A percentile compares a stretch with the other conserved stretches of the same genome.
Evolutionary conservation across 2,888 invertebrate species (phyloP).

Genomic region (Sussaba pulchella): DNA sequence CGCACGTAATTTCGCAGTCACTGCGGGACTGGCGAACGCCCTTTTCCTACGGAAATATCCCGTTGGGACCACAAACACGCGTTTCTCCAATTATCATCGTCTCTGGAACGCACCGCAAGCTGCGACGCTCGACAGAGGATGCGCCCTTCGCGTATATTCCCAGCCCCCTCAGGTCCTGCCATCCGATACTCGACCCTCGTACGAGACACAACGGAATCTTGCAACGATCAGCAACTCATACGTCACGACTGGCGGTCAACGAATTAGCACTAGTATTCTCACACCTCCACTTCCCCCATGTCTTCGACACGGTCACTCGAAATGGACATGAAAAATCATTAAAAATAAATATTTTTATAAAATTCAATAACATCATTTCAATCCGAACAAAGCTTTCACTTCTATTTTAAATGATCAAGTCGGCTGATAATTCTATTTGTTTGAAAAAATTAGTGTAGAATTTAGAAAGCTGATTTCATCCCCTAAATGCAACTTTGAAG

Average conservation of each 20-base stretch:
- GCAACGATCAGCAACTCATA: slow-evolving; percentile 79
- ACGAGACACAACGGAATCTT: slow-evolving; percentile 63
- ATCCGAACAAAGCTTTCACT: no score
- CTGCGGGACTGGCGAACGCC: slow-evolving; percentile 27
- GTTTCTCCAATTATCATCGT: slow-evolving; percentile 76
- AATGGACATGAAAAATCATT: no score
- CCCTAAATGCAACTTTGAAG: no score
- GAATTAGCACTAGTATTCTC: slow-evolving; percentile 34
- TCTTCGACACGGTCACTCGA: slow-evolving; percentile 17
- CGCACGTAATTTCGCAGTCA: slow-evolving; percentile 34
- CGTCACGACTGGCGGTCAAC: slow-evolving; percentile 73
- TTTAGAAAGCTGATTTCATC: no score
- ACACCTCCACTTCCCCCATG: slow-evolving; percentile 21
- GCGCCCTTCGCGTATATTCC: slow-evolving; percentile 36
- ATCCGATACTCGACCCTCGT: slow-evolving; percentile 12
- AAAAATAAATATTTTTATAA: no score
- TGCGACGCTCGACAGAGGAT: slow-evolving; percentile 7
- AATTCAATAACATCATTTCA: no score
- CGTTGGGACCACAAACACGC: slow-evolving; percentile 76
- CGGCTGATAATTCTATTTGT: no score
- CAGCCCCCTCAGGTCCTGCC: slow-evolving; percentile 30
- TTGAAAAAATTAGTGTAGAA: no score
- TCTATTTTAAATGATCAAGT: no score
- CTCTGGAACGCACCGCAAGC: slow-evolving; percentile 9
- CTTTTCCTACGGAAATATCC: slow-evolving; percentile 63